A percentile compares a stretch with the other conserved stretches of the same genome.
phyloP scores from a whole-genome alignment of 2,113 vertebrate species.

The Garra rufa region DNA sequence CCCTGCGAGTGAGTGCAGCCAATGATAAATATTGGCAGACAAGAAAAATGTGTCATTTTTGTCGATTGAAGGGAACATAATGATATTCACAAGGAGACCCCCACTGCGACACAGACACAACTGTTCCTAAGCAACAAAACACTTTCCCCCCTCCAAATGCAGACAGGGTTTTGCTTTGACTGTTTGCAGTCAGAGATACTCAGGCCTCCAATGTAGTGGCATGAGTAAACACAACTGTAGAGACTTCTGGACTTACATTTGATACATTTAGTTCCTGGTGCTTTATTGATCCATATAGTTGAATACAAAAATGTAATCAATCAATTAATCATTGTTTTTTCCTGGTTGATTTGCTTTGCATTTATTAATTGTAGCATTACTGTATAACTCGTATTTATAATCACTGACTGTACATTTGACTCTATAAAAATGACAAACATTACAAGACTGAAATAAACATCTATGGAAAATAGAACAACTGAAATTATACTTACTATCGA shows the following conservation, averaged over 20 bases:
- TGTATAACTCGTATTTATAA: neutral
- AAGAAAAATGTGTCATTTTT: conserved; percentile 67
- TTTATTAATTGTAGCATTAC: neutral
- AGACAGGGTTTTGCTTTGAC: conserved; percentile 49
- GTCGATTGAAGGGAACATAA: conserved; percentile 71
- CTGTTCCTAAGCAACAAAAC: conserved; percentile 81
- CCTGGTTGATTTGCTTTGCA: neutral
- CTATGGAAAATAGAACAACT: neutral
- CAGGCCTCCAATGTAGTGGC: neutral
- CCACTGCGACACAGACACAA: conserved; percentile 70
- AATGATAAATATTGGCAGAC: conserved; percentile 75
- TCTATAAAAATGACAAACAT: too few relatives aligned
- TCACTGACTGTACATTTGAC: neutral
- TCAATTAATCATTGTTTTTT: neutral
- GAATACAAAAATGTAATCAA: neutral
- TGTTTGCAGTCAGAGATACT: conserved; percentile 35
- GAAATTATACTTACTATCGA: neutral
- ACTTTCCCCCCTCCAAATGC: conserved; percentile 61
- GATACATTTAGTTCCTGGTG: neutral
- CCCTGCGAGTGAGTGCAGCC: conserved; percentile 57
- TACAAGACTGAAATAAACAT: neutral
- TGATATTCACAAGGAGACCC: conserved; percentile 76
- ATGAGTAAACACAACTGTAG: neutral
- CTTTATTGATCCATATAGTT: neutral
- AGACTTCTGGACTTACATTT: neutral